Evolutionary conservation across 1,140 invertebrate genomes (phyloP), one percentile per base, ranked within the genome.

Genomic region (Pectinophora gossypiella): DNA sequence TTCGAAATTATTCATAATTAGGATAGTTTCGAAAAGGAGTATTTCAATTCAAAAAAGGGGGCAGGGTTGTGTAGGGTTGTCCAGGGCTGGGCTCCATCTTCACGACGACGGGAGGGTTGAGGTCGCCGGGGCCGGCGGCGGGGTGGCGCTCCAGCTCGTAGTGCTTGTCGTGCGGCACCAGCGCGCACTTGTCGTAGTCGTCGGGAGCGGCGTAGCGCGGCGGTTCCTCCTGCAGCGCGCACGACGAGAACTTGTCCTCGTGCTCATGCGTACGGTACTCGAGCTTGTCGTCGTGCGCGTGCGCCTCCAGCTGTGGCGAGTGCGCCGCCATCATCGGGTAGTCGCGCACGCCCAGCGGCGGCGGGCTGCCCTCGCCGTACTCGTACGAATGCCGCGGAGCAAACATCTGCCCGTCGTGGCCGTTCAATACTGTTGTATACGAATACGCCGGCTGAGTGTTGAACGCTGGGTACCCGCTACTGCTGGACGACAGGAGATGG

Each of bases 11-110:
- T 61, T 65, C 79, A 53, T 20, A 18, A 23, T 53, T 72, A 77
- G 54, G 84, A 83, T 76, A 87, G 85, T 87, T 88, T 89, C 81
- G 86, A 83, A 85, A 89, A 88, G 75, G 87, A 89, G 87, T 88
- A 88, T 88, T 89, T 92, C 90, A 93, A 89, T 93, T 93, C 90
- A 92, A 90, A 92, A 94, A 93, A 91, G 92, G 92, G 87, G 93
- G 93, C 77, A 93, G 82, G 36, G 92, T 90, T 5, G 92, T 92
- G 64, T 92, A 93, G 44, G 87, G 91, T 69, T 91, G 92, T 4
- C 72, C 67, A 9, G 68, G 82, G 57, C 89, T 90, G 6, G 90
- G 89, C 56, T 92, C 91, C 69, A 88, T 91, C 63, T 92, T 93
- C 19, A 92, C 89, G 35, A 90, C 88, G 0, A 91, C 90, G 32